phyloP scores from a whole-genome alignment of 2,888 invertebrate genomes.

The Icerya purchasi region DNA sequence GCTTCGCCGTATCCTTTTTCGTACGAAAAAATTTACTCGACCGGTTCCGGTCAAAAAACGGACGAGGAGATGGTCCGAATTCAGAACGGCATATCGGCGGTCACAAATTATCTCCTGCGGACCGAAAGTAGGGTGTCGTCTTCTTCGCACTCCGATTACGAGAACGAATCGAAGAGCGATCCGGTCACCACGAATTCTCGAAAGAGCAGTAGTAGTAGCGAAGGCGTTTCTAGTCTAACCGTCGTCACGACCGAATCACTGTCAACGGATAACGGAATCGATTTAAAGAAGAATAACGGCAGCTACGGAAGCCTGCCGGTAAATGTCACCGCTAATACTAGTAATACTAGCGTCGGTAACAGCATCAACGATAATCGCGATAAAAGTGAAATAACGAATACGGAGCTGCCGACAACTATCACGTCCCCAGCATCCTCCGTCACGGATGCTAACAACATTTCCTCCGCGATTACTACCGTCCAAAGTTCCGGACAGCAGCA shows the following conservation, averaged over 20 bases:
- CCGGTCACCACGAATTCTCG: background rate
- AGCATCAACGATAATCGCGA: background rate
- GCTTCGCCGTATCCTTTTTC: background rate
- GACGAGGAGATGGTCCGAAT: conserved; percentile 6
- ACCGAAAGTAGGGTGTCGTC: conserved; percentile 3
- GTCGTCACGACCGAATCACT: background rate
- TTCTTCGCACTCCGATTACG: background rate
- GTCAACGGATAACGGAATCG: too few relatives aligned
- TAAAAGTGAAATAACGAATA: background rate
- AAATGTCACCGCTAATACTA: too few relatives aligned
- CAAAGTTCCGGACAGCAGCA: background rate
- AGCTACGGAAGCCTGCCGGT: too few relatives aligned
- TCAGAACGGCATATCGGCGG: conserved; percentile 20
- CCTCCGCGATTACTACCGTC: conserved; percentile 3
- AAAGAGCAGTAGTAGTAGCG: background rate
- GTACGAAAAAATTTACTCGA: background rate
- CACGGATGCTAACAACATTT: background rate
- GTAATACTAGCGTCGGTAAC: conserved; percentile 2
- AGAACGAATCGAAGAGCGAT: background rate
- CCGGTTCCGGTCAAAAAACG: background rate
- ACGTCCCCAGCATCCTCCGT: conserved; percentile 4
- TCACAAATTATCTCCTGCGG: conserved; percentile 18
- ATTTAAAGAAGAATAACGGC: too few relatives aligned
- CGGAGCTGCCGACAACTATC: background rate
- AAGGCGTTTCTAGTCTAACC: background rate